Evolutionary conservation across 2,888 invertebrate genomes (phyloP).

Genomic region (Pharmacophagus antenor): DNA sequence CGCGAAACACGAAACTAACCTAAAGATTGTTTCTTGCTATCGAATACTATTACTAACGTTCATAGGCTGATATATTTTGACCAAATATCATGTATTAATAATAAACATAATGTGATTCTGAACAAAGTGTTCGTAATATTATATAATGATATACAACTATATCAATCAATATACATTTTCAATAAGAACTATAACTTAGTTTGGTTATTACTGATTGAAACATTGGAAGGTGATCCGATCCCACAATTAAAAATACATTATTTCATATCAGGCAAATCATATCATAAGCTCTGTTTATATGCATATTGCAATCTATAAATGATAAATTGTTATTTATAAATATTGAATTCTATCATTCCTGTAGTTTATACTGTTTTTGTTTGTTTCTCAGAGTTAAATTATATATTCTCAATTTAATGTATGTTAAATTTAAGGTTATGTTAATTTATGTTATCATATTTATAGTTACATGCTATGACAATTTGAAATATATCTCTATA

Average conservation of each 20-base stretch:
- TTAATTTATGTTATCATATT: slow-evolving; percentile 6
- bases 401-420: slow-evolving; percentile 32
- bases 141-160: too few species aligned
- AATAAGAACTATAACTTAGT: background rate
- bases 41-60: too few species aligned
- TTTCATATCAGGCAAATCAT: too few species aligned
- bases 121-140: too few species aligned
- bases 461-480: slow-evolving; percentile 23
- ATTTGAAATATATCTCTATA: slow-evolving; percentile 26
- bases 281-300: too few species aligned
- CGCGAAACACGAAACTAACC: background rate
- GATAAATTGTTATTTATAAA: slow-evolving; percentile 10
- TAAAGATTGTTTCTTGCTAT: too few species aligned
- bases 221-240: background rate
- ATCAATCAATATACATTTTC: background rate
- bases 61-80: background rate
- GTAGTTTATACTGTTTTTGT: slow-evolving; percentile 49
- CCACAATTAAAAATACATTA: too few species aligned
- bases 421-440: slow-evolving; percentile 15
- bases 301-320: too few species aligned
- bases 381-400: slow-evolving; percentile 38
- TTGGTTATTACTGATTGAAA: background rate
- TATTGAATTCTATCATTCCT: slow-evolving; percentile 55
- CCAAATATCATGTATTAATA: background rate
- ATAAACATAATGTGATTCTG: background rate